A percentile compares a stretch with the other conserved stretches of the same genome.
Conservation (phyloP, 2,888 invertebrate species). For the Patella ulyssiponensis region DNA sequence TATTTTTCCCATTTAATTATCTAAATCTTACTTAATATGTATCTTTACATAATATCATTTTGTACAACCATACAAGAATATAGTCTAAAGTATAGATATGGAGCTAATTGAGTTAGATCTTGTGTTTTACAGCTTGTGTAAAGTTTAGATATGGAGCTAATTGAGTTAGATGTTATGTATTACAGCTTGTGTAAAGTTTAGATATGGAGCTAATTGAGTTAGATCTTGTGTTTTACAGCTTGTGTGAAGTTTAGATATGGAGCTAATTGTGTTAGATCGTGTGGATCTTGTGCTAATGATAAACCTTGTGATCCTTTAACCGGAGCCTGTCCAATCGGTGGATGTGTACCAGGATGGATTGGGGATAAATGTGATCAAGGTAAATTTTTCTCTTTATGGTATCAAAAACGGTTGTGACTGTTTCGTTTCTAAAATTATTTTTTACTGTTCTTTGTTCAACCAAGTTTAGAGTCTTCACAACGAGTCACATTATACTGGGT, state of each 20-base stretch:
- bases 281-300: conserved; percentile 51
- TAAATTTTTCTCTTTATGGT: conserved; percentile 6
- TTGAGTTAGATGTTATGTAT: conserved; percentile 31
- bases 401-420: no score
- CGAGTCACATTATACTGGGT: no score
- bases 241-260: conserved; percentile 49
- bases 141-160: conserved; percentile 46
- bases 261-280: conserved; percentile 41
- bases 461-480: no score
- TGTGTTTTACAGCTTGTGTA: conserved; percentile 51
- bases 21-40: no score
- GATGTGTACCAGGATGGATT: conserved; percentile 34
- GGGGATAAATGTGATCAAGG: conserved; percentile 38
- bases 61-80: no score
- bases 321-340: conserved; percentile 26
- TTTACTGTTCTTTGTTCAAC: no score
- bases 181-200: conserved; percentile 34
- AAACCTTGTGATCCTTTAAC: conserved; percentile 41
- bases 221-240: conserved; percentile 44
- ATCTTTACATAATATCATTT: no score
- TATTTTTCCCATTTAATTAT: no score
- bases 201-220: conserved; percentile 50
- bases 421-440: no score
- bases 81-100: no score
- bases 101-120: conserved; percentile 35